Conservation (phyloP, 2,797 vertebrate genomes). For the Acrocephalus scirpaceus region DNA sequence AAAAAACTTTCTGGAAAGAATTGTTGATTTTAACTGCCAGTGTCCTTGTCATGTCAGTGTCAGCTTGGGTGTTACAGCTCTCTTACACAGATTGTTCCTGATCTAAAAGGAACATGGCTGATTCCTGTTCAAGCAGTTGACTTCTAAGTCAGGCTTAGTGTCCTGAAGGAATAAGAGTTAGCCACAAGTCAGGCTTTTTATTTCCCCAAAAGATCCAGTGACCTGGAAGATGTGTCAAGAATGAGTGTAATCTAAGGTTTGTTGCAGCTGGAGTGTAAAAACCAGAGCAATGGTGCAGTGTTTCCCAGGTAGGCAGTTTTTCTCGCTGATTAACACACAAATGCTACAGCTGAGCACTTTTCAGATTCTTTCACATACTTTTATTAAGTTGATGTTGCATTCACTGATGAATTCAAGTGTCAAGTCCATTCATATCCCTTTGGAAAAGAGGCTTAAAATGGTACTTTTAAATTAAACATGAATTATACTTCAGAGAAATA, state of each 20-base stretch:
- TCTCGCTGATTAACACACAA: not conserved
- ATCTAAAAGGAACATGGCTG: not conserved
- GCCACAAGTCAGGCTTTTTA: not conserved
- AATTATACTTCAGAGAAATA: conserved; percentile 27
- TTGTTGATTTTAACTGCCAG: not conserved
- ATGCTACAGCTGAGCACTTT: conserved; percentile 9
- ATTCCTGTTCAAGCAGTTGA: not conserved
- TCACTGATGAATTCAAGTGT: not conserved
- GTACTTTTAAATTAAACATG: conserved; percentile 27
- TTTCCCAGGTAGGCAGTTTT: not conserved
- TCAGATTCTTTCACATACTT: conserved; percentile 46
- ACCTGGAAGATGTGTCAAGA: not conserved
- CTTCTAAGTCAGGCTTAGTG: not conserved
- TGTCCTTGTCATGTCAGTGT: not conserved
- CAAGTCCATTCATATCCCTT: conserved; percentile 22
- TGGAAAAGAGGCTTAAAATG: conserved; percentile 42
- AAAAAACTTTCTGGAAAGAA: not conserved
- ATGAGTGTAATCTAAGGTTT: not conserved
- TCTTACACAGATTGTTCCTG: not conserved
- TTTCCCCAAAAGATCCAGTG: not conserved
- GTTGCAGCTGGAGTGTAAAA: not conserved
- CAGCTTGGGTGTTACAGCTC: not conserved
- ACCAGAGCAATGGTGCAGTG: not conserved
- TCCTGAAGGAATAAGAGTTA: not conserved
- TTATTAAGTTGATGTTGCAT: conserved; percentile 66